phyloP scores from a whole-genome alignment of 1,140 invertebrate genomes.

The Drosophila serrata region DNA sequence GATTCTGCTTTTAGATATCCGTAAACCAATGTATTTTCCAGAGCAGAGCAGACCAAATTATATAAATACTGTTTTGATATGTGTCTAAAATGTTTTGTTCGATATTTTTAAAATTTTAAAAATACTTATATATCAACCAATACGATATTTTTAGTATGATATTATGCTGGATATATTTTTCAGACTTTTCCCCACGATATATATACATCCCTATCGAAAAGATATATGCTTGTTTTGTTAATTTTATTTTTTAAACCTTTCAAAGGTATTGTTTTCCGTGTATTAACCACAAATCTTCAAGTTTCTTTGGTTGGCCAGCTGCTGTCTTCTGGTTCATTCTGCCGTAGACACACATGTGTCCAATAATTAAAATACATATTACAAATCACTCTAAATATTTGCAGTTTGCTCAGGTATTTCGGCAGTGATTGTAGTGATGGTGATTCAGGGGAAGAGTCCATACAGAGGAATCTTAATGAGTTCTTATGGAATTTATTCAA shows the following conservation, averaged over 20 bases:
- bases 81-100: too few species aligned
- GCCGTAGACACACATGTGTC: slow-evolving; percentile 23
- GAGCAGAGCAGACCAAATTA: too few species aligned
- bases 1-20: not conserved
- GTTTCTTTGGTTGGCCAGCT: slow-evolving; percentile 32
- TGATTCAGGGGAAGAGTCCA: not conserved
- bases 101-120: too few species aligned
- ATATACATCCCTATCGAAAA: too few species aligned
- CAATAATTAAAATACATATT: slow-evolving; percentile 76
- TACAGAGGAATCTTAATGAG: slow-evolving; percentile 28
- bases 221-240: not conserved
- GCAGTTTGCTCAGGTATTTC: slow-evolving; percentile 44
- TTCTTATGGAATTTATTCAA: slow-evolving; percentile 19
- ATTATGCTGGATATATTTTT: too few species aligned
- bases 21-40: too few species aligned
- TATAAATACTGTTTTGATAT: too few species aligned
- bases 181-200: too few species aligned
- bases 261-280: not conserved
- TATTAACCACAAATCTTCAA: slow-evolving; percentile 13
- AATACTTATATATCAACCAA: too few species aligned
- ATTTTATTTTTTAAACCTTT: too few species aligned
- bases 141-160: too few species aligned
- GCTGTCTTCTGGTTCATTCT: slow-evolving; percentile 26
- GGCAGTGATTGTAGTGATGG: slow-evolving; percentile 33
- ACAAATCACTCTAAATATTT: slow-evolving; percentile 66